Evolutionary conservation across 2,113 vertebrate genomes (phyloP).

Genomic region (Barnardius zonarius): DNA sequence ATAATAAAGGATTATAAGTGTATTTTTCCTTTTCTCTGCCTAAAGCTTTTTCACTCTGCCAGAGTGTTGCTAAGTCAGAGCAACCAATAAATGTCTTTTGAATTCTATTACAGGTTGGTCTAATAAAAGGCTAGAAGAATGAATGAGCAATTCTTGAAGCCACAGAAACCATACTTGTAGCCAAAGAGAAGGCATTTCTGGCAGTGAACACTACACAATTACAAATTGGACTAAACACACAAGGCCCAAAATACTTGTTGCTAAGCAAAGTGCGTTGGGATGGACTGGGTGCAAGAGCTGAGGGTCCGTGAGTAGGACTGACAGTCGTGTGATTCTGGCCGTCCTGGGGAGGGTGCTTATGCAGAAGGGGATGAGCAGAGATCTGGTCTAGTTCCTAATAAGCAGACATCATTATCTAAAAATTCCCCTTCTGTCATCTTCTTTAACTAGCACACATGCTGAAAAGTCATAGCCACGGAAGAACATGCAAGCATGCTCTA

Average conservation of each 20-base stretch:
- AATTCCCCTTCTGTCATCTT: neutral
- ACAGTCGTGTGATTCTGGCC: neutral
- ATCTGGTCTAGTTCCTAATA: neutral
- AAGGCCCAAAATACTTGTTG: neutral
- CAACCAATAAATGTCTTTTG: slow-evolving; percentile 24
- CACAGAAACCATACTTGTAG: slow-evolving; percentile 32
- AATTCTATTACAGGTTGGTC: slow-evolving; percentile 52
- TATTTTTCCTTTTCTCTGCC: neutral
- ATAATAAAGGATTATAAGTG: neutral
- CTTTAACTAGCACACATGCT: rapidly evolving
- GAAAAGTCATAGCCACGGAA: neutral
- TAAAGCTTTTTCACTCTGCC: neutral
- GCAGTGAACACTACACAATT: neutral
- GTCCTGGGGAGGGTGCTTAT: rapidly evolving
- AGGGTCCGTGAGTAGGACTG: neutral
- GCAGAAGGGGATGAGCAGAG: neutral
- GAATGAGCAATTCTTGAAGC: slow-evolving; percentile 47
- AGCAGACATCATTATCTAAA: neutral
- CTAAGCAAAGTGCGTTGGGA: neutral
- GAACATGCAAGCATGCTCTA: neutral
- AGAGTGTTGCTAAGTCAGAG: slow-evolving; percentile 5
- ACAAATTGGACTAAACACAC: neutral
- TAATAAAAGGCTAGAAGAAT: slow-evolving; percentile 57
- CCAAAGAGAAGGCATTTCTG: slow-evolving; percentile 36
- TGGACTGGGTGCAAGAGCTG: neutral